Conservation (phyloP, 2,888 invertebrate genomes). For the Macrophya annulata region DNA sequence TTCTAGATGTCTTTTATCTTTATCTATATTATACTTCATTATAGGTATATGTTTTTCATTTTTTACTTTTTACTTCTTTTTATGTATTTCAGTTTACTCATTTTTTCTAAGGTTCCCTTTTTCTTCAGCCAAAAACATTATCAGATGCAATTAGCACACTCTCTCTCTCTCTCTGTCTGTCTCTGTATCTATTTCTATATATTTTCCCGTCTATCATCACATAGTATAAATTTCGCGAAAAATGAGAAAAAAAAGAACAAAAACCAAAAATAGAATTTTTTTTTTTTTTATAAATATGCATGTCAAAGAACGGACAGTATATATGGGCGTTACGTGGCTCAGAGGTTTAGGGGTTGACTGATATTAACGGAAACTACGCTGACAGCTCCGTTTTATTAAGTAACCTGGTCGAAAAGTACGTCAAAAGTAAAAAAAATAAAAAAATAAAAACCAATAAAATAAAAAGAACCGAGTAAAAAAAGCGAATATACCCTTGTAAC, state of each 20-base stretch:
- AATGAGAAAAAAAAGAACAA: neutral
- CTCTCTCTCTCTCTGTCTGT: too few species aligned
- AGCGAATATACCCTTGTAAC: neutral
- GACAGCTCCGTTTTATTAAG: constrained; percentile 42
- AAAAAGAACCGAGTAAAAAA: neutral
- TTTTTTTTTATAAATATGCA: neutral
- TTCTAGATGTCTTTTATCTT: neutral
- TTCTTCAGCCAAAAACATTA: too few species aligned
- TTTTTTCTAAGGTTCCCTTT: too few species aligned
- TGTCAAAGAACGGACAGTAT: neutral
- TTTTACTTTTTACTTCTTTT: neutral
- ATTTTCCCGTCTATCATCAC: neutral
- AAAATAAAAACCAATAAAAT: neutral
- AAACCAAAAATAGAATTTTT: neutral
- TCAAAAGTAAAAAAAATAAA: neutral
- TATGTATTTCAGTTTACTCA: neutral
- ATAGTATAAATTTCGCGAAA: neutral
- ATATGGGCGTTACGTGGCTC: neutral
- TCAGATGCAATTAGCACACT: too few species aligned
- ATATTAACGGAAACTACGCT: constrained; percentile 29
- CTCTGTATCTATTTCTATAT: too few species aligned
- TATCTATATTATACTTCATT: neutral
- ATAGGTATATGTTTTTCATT: neutral
- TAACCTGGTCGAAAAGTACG: constrained; percentile 33
- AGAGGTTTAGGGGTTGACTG: constrained; percentile 23